These are phyloP conservation scores for Ceratosolen fusciceps DNA, from an alignment of 1,140 invertebrate genomes.

Conservation along the genomic window DNA sequence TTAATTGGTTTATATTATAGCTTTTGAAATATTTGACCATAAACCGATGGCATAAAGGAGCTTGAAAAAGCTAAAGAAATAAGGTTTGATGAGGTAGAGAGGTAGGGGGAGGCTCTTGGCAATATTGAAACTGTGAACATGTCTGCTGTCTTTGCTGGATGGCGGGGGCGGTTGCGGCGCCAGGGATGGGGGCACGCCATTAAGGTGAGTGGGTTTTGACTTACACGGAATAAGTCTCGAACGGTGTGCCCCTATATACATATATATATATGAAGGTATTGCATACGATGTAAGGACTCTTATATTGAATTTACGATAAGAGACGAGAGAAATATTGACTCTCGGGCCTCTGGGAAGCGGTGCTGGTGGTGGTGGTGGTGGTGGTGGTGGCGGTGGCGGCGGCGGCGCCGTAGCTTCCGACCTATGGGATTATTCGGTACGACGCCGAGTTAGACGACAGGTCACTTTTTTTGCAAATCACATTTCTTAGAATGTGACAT, in stretches of 20 bases:
- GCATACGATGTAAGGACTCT: conserved; percentile 63
- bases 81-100: no score
- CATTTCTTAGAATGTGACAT: conserved; percentile 29
- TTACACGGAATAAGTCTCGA: conserved; percentile 58
- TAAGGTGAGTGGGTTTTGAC: conserved; percentile 69
- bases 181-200: conserved; percentile 54
- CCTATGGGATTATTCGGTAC: conserved; percentile 44
- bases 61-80: neutral
- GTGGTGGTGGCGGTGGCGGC: no score
- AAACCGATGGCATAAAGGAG: neutral
- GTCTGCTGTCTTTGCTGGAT: conserved; percentile 23
- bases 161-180: neutral
- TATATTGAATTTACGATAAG: conserved; percentile 52
- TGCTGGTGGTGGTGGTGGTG: no score
- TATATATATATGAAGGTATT: no score
- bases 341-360: conserved; percentile 40
- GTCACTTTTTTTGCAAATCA: conserved; percentile 46
- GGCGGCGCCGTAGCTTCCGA: neutral
- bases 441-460: conserved; percentile 40
- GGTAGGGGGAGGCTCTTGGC: conserved; percentile 35
- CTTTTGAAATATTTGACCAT: neutral
- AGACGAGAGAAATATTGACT: conserved; percentile 51
- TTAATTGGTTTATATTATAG: neutral
- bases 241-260: conserved; percentile 65
- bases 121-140: conserved; percentile 50